Conservation (phyloP, 2,797 vertebrate species). For the Pyrocephalus nanus region DNA sequence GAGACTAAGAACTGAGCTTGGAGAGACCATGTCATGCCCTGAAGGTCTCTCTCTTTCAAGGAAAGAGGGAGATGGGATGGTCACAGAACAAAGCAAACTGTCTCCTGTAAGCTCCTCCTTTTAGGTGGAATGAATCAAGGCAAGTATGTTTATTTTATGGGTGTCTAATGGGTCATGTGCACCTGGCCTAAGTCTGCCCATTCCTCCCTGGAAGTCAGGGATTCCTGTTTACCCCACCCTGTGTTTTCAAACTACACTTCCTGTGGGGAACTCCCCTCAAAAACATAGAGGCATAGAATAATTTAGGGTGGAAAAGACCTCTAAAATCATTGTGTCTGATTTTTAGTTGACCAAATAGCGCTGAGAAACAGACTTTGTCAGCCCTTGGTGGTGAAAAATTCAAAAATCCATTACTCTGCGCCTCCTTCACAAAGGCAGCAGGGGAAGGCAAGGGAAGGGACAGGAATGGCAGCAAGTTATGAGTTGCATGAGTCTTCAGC, state of each 20-base stretch:
- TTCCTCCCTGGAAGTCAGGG: background rate
- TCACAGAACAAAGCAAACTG: fast-evolving
- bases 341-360: background rate
- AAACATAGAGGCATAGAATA: background rate
- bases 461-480: fast-evolving
- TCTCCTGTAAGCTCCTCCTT: background rate
- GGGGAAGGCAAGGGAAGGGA: background rate
- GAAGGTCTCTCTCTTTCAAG: background rate
- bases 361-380: background rate
- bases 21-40: fast-evolving
- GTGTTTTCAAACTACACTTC: background rate
- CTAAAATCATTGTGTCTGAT: fast-evolving
- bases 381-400: fast-evolving
- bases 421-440: background rate
- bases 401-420: fast-evolving
- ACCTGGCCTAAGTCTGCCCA: background rate
- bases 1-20: background rate
- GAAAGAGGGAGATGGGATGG: background rate
- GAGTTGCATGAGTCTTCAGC: background rate
- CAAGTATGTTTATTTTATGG: fast-evolving
- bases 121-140: background rate
- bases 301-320: background rate
- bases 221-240: fast-evolving
- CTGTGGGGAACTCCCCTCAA: fast-evolving
- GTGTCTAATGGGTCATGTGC: too few relatives aligned